Base-by-base conservation (phyloP, 2,113 vertebrate genomes). In the Pogona vitticeps region DNA sequence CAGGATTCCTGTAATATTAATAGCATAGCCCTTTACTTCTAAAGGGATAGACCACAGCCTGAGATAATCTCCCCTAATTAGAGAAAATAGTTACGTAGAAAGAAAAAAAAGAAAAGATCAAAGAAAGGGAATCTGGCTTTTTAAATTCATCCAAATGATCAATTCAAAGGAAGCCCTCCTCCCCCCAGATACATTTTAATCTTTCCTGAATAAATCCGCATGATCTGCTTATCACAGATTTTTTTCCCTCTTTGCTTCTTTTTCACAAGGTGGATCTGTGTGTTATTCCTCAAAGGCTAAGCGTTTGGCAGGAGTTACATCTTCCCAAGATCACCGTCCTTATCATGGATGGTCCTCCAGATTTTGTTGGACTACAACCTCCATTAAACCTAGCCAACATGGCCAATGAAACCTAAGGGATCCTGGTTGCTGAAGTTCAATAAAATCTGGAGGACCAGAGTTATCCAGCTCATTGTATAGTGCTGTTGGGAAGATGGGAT, bases 1-100 rank as follows among this genome's bases (percentile, higher is more conserved):
- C 84, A 70, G 75, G 40, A 68, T 18, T 26, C 26, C 23, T 68
- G 42, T 59, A 76, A 68, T 56, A 76, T 77, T 77, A 68, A 85
- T 38, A 40, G 20, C 61, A 38, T 17, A 31, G 0, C 40, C 6
- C 12, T 42, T 40, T 72, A n/a, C 58, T 42, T 23, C 52, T 68
- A 86, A 31, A 15, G 10, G n/a, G 38, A 72, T 52, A 10, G 76
- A 58, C 63, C 84, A 40, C 76, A 42, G 52, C 46, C 36, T 28
- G 84, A 80, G 63, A 78, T 42, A 79, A 86, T 26, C 33, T 72
- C 56, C 26, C 76, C 38, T 61, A 72, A 59, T 80, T 61, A 72
- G 31, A 59, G 36, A 52, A 85, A 65, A 46, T 23, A 33, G 59
- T 38, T 17, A 56, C 36, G 33, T 8, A 2, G 56, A 42, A 58